Evolutionary conservation across 2,797 vertebrate genomes (phyloP).

Genomic region (Tarsius wallacei): DNA sequence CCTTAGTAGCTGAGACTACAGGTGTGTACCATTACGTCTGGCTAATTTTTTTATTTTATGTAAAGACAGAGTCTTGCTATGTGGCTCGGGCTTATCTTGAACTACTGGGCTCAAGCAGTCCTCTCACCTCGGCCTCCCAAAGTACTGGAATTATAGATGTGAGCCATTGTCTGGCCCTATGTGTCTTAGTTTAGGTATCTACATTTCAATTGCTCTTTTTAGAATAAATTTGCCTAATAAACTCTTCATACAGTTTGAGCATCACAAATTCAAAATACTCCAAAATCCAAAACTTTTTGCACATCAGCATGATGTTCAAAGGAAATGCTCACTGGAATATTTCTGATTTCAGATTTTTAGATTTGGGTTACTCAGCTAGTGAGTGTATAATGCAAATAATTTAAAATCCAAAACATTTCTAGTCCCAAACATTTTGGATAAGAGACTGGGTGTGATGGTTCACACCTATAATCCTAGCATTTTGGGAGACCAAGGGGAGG

Average conservation of each 20-base stretch:
- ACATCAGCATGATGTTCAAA: neutral
- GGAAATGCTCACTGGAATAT: neutral
- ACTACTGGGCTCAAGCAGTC: too few relatives aligned
- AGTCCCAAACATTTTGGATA: neutral
- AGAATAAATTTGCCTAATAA: slow-evolving; percentile 49
- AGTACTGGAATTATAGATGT: too few relatives aligned
- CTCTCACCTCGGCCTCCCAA: too few relatives aligned
- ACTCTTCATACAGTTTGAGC: neutral
- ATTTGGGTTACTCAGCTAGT: neutral
- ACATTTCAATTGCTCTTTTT: slow-evolving; percentile 10
- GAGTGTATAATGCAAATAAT: neutral
- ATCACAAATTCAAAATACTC: neutral
- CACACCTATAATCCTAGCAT: too few relatives aligned
- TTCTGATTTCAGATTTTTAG: neutral
- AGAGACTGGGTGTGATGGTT: neutral
- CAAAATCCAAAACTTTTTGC: neutral
- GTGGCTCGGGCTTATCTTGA: too few relatives aligned
- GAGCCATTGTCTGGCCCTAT: too few relatives aligned
- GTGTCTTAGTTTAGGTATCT: slow-evolving; percentile 9
- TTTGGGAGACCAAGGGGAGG: too few relatives aligned
- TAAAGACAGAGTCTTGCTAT: too few relatives aligned
- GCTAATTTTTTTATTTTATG: too few relatives aligned
- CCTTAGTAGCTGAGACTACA: too few relatives aligned
- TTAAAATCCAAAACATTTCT: neutral
- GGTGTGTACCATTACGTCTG: too few relatives aligned